These are phyloP conservation scores for Pristionchus arcanus DNA, from an alignment of 2,888 invertebrate genomes.

Conservation along the genomic window DNA sequence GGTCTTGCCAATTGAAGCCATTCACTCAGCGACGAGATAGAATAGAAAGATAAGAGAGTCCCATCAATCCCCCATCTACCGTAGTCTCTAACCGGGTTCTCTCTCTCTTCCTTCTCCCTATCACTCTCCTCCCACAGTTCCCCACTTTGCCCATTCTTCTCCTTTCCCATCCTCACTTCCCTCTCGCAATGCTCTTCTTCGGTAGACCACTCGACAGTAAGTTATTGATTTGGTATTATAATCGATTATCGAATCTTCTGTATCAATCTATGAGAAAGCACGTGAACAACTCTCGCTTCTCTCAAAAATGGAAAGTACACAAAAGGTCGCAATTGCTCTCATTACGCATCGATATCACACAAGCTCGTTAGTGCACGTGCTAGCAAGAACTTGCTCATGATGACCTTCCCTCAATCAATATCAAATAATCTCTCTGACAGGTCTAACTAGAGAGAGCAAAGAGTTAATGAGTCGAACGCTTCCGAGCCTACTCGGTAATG, in stretches of 20 bases:
- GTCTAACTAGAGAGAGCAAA: no score
- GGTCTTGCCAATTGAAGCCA: not conserved
- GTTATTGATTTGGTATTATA: not conserved
- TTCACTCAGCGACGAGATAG: not conserved
- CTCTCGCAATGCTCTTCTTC: constrained; percentile 42
- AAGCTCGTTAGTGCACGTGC: not conserved
- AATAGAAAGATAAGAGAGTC: not conserved
- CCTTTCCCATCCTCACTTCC: constrained; percentile 19
- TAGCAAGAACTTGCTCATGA: not conserved
- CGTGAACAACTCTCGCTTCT: not conserved
- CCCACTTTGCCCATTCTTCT: constrained; percentile 2
- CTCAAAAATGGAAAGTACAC: not conserved
- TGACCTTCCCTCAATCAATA: not conserved
- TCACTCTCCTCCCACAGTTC: constrained; percentile 9
- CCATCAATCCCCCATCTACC: not conserved
- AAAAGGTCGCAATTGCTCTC: not conserved
- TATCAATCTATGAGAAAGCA: not conserved
- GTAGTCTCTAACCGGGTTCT: constrained; percentile 45
- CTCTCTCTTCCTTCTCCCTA: not conserved
- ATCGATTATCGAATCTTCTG: not conserved
- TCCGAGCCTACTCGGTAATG: no score
- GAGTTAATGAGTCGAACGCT: no score
- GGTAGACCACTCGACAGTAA: constrained; percentile 43
- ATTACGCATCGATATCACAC: not conserved
- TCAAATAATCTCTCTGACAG: no score